Evolutionary conservation across 92 coral and sea anemone genomes (phyloP).

Genomic region (Actinostola sp.): DNA sequence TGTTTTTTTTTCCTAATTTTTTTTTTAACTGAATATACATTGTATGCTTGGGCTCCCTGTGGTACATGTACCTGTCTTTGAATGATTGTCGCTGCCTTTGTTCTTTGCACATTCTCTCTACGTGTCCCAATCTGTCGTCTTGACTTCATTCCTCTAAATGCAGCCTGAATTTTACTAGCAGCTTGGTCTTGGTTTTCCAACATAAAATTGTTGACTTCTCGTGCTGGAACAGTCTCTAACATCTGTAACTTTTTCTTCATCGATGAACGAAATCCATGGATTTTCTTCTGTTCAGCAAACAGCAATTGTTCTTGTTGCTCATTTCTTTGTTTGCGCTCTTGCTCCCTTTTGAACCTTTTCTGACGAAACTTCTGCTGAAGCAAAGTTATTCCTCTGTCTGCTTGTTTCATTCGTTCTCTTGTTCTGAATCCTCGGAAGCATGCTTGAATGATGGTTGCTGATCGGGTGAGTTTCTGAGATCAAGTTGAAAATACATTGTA

Average conservation of each 20-base stretch:
- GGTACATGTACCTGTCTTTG: conserved; percentile 76
- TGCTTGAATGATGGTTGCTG: conserved; percentile 92
- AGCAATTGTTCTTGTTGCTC: conserved; percentile 59
- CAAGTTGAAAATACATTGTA: not conserved
- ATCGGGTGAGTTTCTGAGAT: conserved; percentile 71
- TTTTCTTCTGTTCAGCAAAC: conserved; percentile 67
- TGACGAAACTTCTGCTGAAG: conserved; percentile 85
- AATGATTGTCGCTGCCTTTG: conserved; percentile 77
- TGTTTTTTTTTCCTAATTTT: not conserved
- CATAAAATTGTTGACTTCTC: conserved; percentile 83
- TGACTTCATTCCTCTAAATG: conserved; percentile 77
- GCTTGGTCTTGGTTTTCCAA: conserved; percentile 82
- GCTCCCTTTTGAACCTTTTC: conserved; percentile 55
- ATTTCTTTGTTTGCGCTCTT: conserved; percentile 50
- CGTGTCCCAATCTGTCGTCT: conserved; percentile 50
- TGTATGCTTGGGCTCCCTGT: not conserved
- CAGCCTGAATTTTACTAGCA: conserved; percentile 94
- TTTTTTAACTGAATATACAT: not conserved
- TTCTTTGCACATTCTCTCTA: conserved; percentile 35
- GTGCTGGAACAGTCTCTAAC: conserved; percentile 89
- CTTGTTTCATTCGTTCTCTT: conserved; percentile 62
- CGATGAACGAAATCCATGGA: conserved; percentile 78
- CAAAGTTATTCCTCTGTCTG: conserved; percentile 67
- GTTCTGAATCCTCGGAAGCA: conserved; percentile 79
- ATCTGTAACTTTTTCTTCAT: conserved; percentile 86